phyloP scores from a whole-genome alignment of 2,888 invertebrate genomes.

The Timandra comae region DNA sequence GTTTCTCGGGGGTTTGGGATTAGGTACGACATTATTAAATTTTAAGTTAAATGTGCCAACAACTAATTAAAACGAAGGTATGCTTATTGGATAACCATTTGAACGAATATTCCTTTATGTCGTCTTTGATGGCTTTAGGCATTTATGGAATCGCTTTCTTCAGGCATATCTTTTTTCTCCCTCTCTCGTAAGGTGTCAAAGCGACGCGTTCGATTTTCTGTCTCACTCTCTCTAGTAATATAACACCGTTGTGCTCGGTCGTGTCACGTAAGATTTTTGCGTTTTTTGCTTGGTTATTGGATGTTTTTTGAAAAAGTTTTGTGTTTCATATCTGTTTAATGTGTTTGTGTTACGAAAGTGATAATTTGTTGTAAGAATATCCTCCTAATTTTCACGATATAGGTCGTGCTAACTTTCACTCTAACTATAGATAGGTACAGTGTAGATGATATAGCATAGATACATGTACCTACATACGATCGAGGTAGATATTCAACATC shows the following conservation, averaged over 20 bases:
- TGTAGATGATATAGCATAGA: conserved; percentile 55
- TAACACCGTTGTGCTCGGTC: conserved; percentile 77
- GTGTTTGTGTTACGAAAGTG: conserved; percentile 34
- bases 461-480: conserved; percentile 53
- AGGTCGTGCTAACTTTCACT: conserved; percentile 75
- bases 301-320: conserved; percentile 47
- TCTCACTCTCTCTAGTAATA: conserved; percentile 74
- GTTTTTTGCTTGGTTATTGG: conserved; percentile 60
- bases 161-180: conserved; percentile 63
- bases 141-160: conserved; percentile 76
- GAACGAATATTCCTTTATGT: conserved; percentile 40
- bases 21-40: conserved; percentile 61
- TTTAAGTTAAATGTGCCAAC: conserved; percentile 72
- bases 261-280: conserved; percentile 76
- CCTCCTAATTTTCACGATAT: conserved; percentile 41
- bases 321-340: conserved; percentile 33
- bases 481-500: conserved; percentile 70
- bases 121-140: conserved; percentile 59
- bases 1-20: conserved; percentile 73
- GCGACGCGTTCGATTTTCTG: conserved; percentile 56
- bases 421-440: conserved; percentile 71
- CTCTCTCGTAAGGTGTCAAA: conserved; percentile 54
- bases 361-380: conserved; percentile 33
- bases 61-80: conserved; percentile 70
- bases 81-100: conserved; percentile 34